Evolutionary conservation across 2,888 invertebrate species (phyloP).

Genomic region (Brachycybe producta): DNA sequence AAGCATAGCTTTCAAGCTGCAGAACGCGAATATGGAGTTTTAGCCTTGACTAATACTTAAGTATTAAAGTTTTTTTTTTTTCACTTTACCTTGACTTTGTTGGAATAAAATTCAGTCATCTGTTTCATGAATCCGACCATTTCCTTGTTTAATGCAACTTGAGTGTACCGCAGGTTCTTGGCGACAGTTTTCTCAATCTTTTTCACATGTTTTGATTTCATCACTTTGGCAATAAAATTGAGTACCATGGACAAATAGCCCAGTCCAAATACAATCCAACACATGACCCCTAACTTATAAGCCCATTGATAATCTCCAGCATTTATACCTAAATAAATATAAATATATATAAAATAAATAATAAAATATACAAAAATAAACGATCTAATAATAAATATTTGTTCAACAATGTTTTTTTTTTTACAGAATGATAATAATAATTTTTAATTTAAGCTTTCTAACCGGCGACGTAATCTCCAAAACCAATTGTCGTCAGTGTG

Average conservation of each 20-base stretch:
- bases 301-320: slow-evolving; percentile 32
- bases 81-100: slow-evolving; percentile 3
- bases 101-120: slow-evolving; percentile 17
- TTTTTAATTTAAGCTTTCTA: slow-evolving; percentile 22
- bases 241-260: slow-evolving; percentile 71
- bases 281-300: slow-evolving; percentile 66
- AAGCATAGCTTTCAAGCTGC: too few species aligned
- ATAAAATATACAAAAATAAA: neutral
- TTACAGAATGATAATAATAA: neutral
- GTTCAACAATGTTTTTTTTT: neutral
- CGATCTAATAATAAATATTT: neutral
- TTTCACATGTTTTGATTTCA: slow-evolving; percentile 20
- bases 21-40: too few species aligned
- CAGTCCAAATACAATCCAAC: slow-evolving; percentile 83
- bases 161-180: slow-evolving; percentile 18
- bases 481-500: slow-evolving; percentile 51
- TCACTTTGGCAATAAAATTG: slow-evolving; percentile 28
- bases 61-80: neutral
- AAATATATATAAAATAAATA: neutral
- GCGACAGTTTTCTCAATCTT: slow-evolving; percentile 19
- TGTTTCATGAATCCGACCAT: slow-evolving; percentile 18
- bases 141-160: slow-evolving; percentile 18
- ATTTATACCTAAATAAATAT: slow-evolving; percentile 22
- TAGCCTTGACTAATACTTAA: neutral
- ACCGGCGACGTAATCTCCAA: slow-evolving; percentile 87